These are phyloP conservation scores for Nomada flava DNA, from an alignment of 2,888 invertebrate genomes.

Conservation along the genomic window DNA sequence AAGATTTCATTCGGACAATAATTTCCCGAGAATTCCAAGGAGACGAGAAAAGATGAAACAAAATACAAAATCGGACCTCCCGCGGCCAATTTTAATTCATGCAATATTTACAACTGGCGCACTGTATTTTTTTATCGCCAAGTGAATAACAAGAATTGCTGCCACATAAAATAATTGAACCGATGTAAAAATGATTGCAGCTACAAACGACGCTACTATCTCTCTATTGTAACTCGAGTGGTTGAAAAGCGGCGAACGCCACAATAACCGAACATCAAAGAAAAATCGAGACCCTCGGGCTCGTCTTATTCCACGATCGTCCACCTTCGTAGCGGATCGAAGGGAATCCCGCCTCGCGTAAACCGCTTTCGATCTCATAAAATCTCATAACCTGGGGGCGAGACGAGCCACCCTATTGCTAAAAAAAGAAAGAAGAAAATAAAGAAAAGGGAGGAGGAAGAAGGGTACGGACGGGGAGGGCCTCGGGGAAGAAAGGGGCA, in stretches of 20 bases:
- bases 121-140: neutral
- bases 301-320: conserved; percentile 6
- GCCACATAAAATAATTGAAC: neutral
- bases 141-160: neutral
- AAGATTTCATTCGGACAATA: neutral
- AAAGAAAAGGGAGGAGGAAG: neutral
- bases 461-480: conserved; percentile 18
- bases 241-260: too few relatives aligned
- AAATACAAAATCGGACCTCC: too few relatives aligned
- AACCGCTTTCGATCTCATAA: conserved; percentile 83
- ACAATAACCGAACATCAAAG: neutral
- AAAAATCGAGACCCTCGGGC: neutral
- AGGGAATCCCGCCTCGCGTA: conserved; percentile 68
- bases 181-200: too few relatives aligned
- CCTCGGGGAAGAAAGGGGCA: conserved; percentile 50
- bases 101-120: neutral
- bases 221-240: too few relatives aligned
- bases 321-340: conserved; percentile 37
- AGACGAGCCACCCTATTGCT: conserved; percentile 53
- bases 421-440: conserved; percentile 10
- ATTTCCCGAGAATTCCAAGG: too few relatives aligned
- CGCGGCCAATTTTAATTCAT: neutral
- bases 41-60: too few relatives aligned
- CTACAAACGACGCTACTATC: too few relatives aligned
- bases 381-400: conserved; percentile 81